Evolutionary conservation across 2,888 invertebrate species (phyloP), one percentile per base, ranked within the genome.

Genomic region (Hirtodrosophila confusa): DNA sequence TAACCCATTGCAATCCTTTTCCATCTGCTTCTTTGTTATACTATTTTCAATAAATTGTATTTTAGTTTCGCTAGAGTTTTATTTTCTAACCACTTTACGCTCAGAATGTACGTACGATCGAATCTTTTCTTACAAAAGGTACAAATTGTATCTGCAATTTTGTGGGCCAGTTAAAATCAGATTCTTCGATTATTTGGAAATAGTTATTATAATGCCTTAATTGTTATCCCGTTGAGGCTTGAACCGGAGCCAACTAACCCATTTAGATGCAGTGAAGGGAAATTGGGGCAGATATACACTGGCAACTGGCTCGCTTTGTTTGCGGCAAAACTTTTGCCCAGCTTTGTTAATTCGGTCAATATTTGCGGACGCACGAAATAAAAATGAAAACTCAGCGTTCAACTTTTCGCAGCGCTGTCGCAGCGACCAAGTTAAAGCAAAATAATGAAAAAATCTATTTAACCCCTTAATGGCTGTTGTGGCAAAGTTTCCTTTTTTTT

Each of bases 311-410:
- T 68, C 64, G 50, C 67, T 58, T 65, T 82, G 74, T 69, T 71
- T 87, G 86, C 68, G 69, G 86, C 61, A 50, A 69, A 84, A 73
- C 61, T 54, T 86, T 82, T 66, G 47, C 61, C 70, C 12, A 71
- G 86, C 72, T 88, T 88, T 86, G 87, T 89, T 89, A 89, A 86
- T 86, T 88, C 88, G 88, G 89, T 89, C 85, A 86, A 84, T 88
- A 89, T 89, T 86, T 89, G 86, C 85, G 76, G 82, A 80, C 85
- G 85, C 86, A 80, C 86, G 84, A 86, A 88, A 89, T 88, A 88
- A 89, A 85, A 86, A 82, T 88, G 89, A 80, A 88, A 83, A 78
- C 71, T 88, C 85, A 72, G 84, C 78, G 69, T 11, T 76, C 79
- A 88, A 84, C 47, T 65, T 86, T 88, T 69, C 31, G 83, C 84